Percentiles rank a stretch among this genome's conserved stretches.
These are phyloP conservation scores for Cosmorhoe ocellata DNA, from an alignment of 2,888 invertebrate genomes.

Conservation along the genomic window DNA sequence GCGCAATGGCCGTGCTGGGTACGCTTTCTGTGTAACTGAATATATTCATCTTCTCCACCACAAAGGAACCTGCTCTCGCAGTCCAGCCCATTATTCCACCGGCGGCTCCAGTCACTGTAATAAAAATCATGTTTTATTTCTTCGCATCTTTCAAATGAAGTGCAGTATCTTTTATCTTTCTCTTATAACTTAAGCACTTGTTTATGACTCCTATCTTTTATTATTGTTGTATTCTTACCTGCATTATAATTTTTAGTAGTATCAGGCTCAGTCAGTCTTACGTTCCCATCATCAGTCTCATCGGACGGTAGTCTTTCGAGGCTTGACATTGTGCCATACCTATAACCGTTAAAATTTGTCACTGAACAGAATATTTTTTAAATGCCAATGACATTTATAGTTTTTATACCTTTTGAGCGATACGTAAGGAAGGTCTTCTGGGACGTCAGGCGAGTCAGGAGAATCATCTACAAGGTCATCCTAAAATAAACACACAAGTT, in stretches of 20 bases:
- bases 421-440: slow-evolving; percentile 89
- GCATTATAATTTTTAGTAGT: slow-evolving; percentile 55
- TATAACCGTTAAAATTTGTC: slow-evolving; percentile 44
- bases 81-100: slow-evolving; percentile 88
- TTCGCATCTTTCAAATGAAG: too few relatives aligned
- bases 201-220: neutral
- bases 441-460: slow-evolving; percentile 85
- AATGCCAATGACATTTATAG: slow-evolving; percentile 11
- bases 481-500: slow-evolving; percentile 44
- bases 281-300: slow-evolving; percentile 82
- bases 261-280: slow-evolving; percentile 73
- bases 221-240: slow-evolving; percentile 42
- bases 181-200: neutral
- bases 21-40: slow-evolving; percentile 77
- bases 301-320: slow-evolving; percentile 86
- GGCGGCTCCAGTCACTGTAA: slow-evolving; percentile 58
- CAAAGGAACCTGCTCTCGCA: slow-evolving; percentile 89
- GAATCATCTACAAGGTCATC: slow-evolving; percentile 84
- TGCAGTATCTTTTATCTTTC: neutral
- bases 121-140: neutral
- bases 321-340: slow-evolving; percentile 88
- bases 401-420: slow-evolving; percentile 82
- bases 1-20: slow-evolving; percentile 67
- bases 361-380: slow-evolving; percentile 19
- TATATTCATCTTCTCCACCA: slow-evolving; percentile 90